Evolutionary conservation across 2,888 invertebrate genomes (phyloP), one percentile per base, ranked within the genome.

Genomic region (Crossocerus cetratus): DNA sequence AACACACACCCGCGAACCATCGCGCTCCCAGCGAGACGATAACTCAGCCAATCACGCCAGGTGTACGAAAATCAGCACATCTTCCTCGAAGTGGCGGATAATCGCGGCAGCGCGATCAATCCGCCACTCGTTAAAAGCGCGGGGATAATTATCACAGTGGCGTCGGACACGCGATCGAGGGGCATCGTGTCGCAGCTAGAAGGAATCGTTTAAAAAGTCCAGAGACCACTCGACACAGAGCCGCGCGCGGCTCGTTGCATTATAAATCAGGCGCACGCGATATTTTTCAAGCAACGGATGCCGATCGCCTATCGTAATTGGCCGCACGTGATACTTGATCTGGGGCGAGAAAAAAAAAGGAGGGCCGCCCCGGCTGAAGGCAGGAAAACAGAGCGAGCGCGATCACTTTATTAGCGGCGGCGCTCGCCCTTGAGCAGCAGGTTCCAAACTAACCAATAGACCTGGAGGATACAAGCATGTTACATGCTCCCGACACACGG

Each of bases 231-330:
- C 21, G 43, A 58, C 69, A 64, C 43, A 13, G 43, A 16, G 49
- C n/a, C 16, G 62, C 64, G 59, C 45, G 43, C 65, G 68, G 68
- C 76, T 64, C 63, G 74, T 72, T 68, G 63, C 74, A 70, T 80
- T 80, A 80, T 72, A 80, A 76, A 80, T 80, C 76, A 76, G 32
- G 32, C 32, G 32, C 76, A 80, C 74, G 80, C 78, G 74, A 80
- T 74, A 76, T 71, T 67, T 65, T 60, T 42, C 66, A 54, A 56
- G 61, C 58, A 61, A 69, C 63, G 60, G 60, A 49, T 66, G 42
- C 60, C 21, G 79, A 80, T 80, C 77, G n/a, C 60, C 55, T 44
- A 80, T 80, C 79, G 49, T 69, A 79, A 80, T 77, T 80, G 61
- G 66, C 44, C 60, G 56, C 13, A 11, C 54, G 58, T 57, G 69